Evolutionary conservation across 1,140 invertebrate genomes (phyloP).

Genomic region (Scylla paramamosain): DNA sequence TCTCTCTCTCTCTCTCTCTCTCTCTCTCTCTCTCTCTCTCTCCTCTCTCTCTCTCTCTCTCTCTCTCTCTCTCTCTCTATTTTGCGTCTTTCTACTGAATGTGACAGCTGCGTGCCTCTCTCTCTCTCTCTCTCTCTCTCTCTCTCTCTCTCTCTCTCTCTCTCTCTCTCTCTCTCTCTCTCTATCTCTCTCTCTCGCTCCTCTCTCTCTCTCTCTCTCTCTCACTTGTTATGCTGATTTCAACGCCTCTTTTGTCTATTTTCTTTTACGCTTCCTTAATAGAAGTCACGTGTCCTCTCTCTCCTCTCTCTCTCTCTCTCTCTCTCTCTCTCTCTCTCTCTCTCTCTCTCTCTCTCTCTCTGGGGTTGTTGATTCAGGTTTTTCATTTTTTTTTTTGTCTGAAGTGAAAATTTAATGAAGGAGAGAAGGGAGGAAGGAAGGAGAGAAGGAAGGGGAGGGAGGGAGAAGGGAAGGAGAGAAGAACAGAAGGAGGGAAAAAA

Average conservation of each 20-base stretch:
- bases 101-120: too few relatives aligned
- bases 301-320: neutral
- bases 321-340: constrained; percentile 27
- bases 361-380: too few relatives aligned
- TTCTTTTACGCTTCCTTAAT: too few relatives aligned
- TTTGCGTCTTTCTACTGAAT: too few relatives aligned
- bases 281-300: too few relatives aligned
- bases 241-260: too few relatives aligned
- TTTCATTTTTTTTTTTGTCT: too few relatives aligned
- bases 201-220: neutral
- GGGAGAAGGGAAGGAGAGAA: too few relatives aligned
- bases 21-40: constrained; percentile 19
- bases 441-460: too few relatives aligned
- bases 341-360: constrained; percentile 1
- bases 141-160: neutral
- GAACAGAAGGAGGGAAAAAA: too few relatives aligned
- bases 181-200: neutral
- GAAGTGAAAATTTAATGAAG: too few relatives aligned
- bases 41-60: neutral
- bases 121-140: neutral
- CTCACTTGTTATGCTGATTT: neutral
- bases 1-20: neutral
- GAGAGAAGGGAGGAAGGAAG: too few relatives aligned
- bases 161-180: neutral
- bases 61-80: constrained; percentile 2